A percentile compares a stretch with the other conserved stretches of the same genome.
These are phyloP conservation scores for Eupithecia vulgata DNA, from an alignment of 2,888 invertebrate genomes.

Conservation along the genomic window DNA sequence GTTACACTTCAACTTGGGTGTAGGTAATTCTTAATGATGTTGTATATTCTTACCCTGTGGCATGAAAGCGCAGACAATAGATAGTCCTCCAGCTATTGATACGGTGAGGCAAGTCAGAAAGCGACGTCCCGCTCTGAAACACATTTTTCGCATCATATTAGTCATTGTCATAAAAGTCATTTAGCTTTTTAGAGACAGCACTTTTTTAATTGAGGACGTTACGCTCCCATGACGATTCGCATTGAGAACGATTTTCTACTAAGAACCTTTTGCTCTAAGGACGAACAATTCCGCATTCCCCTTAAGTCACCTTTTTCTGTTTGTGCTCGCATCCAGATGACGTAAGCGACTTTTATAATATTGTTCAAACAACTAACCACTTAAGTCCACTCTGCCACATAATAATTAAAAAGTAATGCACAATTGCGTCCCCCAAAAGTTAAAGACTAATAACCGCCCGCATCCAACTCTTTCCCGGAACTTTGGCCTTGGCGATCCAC, in stretches of 20 bases:
- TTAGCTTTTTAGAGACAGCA: too few relatives aligned
- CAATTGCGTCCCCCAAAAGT: not conserved
- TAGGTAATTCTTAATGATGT: not conserved
- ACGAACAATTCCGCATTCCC: too few relatives aligned
- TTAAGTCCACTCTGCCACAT: too few relatives aligned
- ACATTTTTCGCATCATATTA: not conserved
- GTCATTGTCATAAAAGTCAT: not conserved
- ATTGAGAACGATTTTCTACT: too few relatives aligned
- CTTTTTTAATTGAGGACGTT: too few relatives aligned
- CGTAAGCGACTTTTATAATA: not conserved
- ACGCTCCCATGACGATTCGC: too few relatives aligned
- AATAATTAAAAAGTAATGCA: too few relatives aligned
- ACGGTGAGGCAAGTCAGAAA: conserved; percentile 55
- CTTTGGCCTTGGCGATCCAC: too few relatives aligned
- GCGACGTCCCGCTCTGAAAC: conserved; percentile 59
- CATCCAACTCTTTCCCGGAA: not conserved
- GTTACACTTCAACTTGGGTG: not conserved
- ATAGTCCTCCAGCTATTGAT: conserved; percentile 49
- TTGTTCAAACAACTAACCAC: not conserved
- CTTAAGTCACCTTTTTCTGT: not conserved
- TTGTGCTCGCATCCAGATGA: not conserved
- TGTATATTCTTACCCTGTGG: conserved; percentile 54
- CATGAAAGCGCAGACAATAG: conserved; percentile 55
- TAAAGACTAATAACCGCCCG: not conserved
- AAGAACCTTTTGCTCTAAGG: too few relatives aligned